Conservation (phyloP, 2,888 invertebrate genomes). For the Caenorhabditis sp. region DNA sequence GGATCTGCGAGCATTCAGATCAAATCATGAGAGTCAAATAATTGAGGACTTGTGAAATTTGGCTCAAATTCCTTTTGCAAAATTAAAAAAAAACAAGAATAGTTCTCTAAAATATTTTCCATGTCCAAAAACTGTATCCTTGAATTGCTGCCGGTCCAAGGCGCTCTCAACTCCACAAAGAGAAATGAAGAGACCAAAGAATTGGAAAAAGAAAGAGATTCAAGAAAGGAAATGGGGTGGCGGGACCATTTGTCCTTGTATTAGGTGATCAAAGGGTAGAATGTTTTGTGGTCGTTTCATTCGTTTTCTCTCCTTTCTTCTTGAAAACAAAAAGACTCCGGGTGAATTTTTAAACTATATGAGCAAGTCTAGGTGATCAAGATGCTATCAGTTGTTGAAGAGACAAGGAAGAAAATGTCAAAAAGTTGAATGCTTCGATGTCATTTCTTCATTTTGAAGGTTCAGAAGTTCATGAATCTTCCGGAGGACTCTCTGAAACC, state of each 20-base stretch:
- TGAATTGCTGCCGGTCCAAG: slow-evolving; percentile 30
- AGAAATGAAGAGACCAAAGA: slow-evolving; percentile 1
- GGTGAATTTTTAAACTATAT: slow-evolving; percentile 16
- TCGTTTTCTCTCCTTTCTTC: neutral
- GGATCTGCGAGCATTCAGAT: no score
- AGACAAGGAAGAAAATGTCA: slow-evolving; percentile 3
- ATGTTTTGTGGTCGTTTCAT: slow-evolving; percentile 51
- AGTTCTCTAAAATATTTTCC: neutral
- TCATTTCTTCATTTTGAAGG: neutral
- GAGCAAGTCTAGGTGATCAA: slow-evolving; percentile 6
- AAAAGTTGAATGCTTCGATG: neutral
- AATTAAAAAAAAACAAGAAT: no score
- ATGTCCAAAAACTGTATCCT: neutral
- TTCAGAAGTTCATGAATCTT: neutral
- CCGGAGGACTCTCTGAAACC: neutral
- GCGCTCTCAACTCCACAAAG: neutral
- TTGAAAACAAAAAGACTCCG: neutral
- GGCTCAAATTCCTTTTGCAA: no score
- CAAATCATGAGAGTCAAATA: no score
- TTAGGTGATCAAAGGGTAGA: slow-evolving; percentile 55
- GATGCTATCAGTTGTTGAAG: neutral
- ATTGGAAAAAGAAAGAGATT: slow-evolving; percentile 10
- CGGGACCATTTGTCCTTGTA: slow-evolving; percentile 21
- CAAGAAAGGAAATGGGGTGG: slow-evolving; percentile 18
- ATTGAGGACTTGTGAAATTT: no score